These are phyloP conservation scores for Apis dorsata DNA, from an alignment of 1,140 invertebrate genomes.

Conservation along the genomic window DNA sequence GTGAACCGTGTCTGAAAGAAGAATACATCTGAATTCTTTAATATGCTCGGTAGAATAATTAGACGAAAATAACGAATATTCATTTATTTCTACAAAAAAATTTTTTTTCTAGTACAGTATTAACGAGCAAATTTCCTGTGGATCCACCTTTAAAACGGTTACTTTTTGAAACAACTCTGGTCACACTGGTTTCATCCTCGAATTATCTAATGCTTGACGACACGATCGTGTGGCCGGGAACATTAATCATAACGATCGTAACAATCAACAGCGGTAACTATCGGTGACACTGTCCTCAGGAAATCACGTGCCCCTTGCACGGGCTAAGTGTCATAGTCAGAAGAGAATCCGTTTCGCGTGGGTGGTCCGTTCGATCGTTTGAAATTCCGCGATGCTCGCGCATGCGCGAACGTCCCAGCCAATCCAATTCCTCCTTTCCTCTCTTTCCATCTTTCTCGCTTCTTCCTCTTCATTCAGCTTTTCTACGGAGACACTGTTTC, in stretches of 20 bases:
- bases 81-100: no score
- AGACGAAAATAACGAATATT: not conserved
- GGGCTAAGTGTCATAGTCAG: not conserved
- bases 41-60: not conserved
- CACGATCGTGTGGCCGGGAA: slow-evolving; percentile 5
- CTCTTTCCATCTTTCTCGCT: not conserved
- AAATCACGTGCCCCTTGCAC: slow-evolving; percentile 51
- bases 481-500: not conserved
- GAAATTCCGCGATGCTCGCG: slow-evolving; percentile 34
- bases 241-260: slow-evolving; percentile 58
- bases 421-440: not conserved
- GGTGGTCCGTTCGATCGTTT: slow-evolving; percentile 51
- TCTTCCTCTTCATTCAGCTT: slow-evolving; percentile 33
- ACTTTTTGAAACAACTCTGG: not conserved
- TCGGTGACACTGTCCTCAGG: slow-evolving; percentile 48
- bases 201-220: slow-evolving; percentile 7
- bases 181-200: not conserved
- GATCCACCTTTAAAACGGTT: not conserved
- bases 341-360: slow-evolving; percentile 27
- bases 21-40: no score
- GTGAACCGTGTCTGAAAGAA: no score
- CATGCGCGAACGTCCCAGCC: slow-evolving; percentile 12
- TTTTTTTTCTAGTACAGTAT: no score
- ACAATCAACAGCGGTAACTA: slow-evolving; percentile 30
- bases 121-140: no score